Conservation (phyloP, 2,113 vertebrate species). For the Larimichthys polyactis region DNA sequence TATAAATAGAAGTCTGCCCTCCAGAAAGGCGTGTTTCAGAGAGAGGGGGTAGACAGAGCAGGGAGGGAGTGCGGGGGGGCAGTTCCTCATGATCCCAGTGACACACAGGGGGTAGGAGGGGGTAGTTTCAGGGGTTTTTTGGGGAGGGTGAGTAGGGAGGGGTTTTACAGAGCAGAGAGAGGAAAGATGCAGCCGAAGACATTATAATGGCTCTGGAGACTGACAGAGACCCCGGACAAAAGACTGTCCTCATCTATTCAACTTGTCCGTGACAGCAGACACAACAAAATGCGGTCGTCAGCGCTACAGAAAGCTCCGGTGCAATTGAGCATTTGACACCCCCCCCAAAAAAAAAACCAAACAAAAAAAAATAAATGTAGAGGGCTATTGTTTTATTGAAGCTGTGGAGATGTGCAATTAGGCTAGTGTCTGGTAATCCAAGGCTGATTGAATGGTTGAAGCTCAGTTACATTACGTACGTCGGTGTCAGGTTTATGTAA, state of each 20-base stretch:
- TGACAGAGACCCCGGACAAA: constrained; percentile 72
- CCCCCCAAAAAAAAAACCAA: too few species aligned
- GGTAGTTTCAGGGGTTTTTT: constrained; percentile 48
- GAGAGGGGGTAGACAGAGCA: constrained; percentile 55
- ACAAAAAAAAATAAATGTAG: constrained; percentile 22
- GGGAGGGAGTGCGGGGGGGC: constrained; percentile 21
- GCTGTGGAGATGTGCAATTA: constrained; percentile 41
- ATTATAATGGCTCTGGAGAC: constrained; percentile 70
- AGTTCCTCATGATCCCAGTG: constrained; percentile 68
- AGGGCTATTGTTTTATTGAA: constrained; percentile 31
- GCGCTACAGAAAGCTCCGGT: constrained; percentile 50
- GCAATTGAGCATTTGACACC: constrained; percentile 40
- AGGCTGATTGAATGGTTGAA: background rate
- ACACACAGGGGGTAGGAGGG: constrained; percentile 57
- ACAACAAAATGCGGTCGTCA: constrained; percentile 63
- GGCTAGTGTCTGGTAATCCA: constrained; percentile 25
- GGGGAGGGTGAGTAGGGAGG: constrained; percentile 2
- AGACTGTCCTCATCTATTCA: constrained; percentile 72
- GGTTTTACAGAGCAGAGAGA: constrained; percentile 32
- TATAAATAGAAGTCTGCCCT: constrained; percentile 82
- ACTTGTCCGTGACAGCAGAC: constrained; percentile 66
- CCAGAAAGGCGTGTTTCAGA: constrained; percentile 76
- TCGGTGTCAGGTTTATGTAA: constrained; percentile 11
- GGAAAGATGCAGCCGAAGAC: constrained; percentile 37
- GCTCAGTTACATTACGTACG: background rate